Evolutionary conservation across 2,888 invertebrate species (phyloP), one percentile per base, ranked within the genome.

Genomic region (Aporophyla nigra): DNA sequence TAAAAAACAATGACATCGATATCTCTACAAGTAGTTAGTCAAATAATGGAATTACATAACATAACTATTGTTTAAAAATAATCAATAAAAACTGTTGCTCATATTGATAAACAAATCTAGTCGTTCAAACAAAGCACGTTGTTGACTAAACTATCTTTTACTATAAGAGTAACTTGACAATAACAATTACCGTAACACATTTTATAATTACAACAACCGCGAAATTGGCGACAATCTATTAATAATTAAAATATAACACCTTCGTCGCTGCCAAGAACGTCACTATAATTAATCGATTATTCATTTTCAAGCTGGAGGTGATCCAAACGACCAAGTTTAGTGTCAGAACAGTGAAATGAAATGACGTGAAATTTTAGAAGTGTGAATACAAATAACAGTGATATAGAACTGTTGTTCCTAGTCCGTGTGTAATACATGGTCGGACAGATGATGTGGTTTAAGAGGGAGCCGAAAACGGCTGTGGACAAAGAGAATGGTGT

Each of bases 391-490:
- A 80, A 68, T 65, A 67, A 74, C 67, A 80, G 86, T 84, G 78
- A 73, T 76, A 70, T 58, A 81, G 40, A 82, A 68, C 78, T 53
- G 59, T 70, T 80, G 63, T 70, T 46, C 46, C n/a, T 9, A 81
- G 85, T 87, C 71, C 4, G 71, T 75, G 86, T 75, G 76, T 78
- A 68, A 82, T 83, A 83, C 79, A 89, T 89, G 88, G 88, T 88
- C 66, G 89, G 88, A 91, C 92, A 90, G 74, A 96, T 95, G 96
- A 96, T 96, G 96, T 96, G 96, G 96, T 96, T 96, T 82, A 96
- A 95, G 88, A 90, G 96, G 87, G 96, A 96, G 82, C 93, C 96
- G 80, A 96, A 96, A 88, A 88, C 92, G 84, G 93, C 92, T 81
- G 90, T 93, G 56, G 95, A 95, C 63, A 95, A 95, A 69, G 95